Evolutionary conservation across 1,140 invertebrate species (phyloP).

Genomic region (Lerema accius): DNA sequence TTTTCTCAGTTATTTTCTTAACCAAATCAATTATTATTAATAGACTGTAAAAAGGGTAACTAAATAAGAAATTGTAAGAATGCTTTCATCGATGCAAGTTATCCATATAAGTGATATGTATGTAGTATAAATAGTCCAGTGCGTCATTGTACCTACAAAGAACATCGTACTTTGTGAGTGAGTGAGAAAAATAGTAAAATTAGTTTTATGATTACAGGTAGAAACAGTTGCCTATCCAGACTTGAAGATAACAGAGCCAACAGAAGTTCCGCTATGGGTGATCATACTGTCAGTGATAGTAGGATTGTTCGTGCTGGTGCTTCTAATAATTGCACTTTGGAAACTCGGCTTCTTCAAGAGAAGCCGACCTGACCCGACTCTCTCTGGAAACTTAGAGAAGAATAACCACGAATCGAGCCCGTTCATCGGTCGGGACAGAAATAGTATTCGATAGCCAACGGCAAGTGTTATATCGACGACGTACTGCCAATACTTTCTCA

Average conservation of each 20-base stretch:
- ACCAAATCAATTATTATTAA: too few relatives aligned
- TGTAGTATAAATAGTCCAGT: too few relatives aligned
- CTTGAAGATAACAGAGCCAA: constrained; percentile 86
- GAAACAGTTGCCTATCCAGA: constrained; percentile 92
- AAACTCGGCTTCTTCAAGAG: constrained; percentile 95
- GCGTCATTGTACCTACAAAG: too few relatives aligned
- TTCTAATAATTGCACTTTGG: constrained; percentile 91
- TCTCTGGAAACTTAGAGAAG: constrained; percentile 92
- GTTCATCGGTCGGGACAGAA: constrained; percentile 75
- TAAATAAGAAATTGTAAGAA: too few relatives aligned
- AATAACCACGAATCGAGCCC: constrained; percentile 87
- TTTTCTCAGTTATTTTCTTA: too few relatives aligned
- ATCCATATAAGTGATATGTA: too few relatives aligned
- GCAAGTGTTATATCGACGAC: constrained; percentile 14
- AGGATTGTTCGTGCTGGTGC: constrained; percentile 90
- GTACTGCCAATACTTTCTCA: background rate
- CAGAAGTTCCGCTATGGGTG: constrained; percentile 91
- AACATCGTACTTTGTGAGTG: too few relatives aligned
- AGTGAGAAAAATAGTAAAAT: constrained; percentile 37
- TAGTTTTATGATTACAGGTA: constrained; percentile 83
- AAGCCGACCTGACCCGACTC: constrained; percentile 90
- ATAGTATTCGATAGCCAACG: constrained; percentile 70
- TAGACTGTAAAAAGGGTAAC: too few relatives aligned
- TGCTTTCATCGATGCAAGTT: too few relatives aligned
- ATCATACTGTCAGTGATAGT: constrained; percentile 91